phyloP scores from a whole-genome alignment of 2,888 invertebrate species.

The Oxycera nigricornis region DNA sequence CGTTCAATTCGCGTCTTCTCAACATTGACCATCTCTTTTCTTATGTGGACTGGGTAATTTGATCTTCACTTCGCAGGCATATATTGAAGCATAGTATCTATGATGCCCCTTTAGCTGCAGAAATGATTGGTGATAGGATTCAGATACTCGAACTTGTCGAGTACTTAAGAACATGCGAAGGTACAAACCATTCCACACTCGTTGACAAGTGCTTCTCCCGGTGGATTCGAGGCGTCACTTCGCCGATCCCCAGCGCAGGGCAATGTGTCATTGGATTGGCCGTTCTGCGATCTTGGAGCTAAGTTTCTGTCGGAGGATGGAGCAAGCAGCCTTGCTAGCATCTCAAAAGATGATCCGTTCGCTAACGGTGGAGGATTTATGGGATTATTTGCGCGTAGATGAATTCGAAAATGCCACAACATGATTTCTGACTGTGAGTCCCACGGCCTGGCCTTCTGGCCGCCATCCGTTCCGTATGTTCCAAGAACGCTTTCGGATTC shows the following conservation, averaged over 20 bases:
- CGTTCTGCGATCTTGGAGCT: conserved; percentile 27
- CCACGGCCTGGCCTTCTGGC: conserved; percentile 11
- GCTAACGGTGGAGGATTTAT: conserved; percentile 45
- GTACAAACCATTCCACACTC: conserved; percentile 22
- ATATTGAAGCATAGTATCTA: neutral
- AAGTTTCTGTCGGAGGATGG: conserved; percentile 23
- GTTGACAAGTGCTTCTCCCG: conserved; percentile 25
- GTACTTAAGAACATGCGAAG: neutral
- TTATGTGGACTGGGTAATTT: no score
- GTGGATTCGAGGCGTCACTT: conserved; percentile 20
- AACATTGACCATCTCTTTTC: no score
- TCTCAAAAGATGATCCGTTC: conserved; percentile 26
- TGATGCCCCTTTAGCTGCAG: neutral
- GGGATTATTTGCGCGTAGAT: conserved; percentile 46
- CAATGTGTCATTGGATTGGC: conserved; percentile 14
- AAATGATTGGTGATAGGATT: neutral
- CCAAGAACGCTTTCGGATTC: conserved; percentile 40
- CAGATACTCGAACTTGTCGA: neutral
- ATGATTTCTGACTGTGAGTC: conserved; percentile 44
- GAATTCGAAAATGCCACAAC: conserved; percentile 46
- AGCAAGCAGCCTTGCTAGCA: neutral
- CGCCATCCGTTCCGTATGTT: conserved; percentile 19
- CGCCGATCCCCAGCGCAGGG: conserved; percentile 17
- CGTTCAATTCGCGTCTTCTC: no score
- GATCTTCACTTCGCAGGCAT: no score